Conservation (phyloP, 2,888 invertebrate species). For the Oscheius onirici region DNA sequence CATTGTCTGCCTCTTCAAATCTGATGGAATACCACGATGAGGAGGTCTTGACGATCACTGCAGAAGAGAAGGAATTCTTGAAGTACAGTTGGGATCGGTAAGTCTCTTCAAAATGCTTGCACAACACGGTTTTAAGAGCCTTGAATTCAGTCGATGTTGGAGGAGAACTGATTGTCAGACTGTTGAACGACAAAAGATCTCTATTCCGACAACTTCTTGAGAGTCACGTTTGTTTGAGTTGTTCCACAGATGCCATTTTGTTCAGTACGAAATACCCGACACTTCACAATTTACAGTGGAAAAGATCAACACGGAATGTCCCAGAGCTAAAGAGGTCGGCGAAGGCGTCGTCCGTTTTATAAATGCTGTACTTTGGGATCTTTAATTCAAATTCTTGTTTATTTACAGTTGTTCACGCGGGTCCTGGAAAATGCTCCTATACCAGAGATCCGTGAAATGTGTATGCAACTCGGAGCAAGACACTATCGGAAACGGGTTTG, state of each 20-base stretch:
- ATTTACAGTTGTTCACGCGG: slow-evolving; percentile 40
- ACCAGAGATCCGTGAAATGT: slow-evolving; percentile 41
- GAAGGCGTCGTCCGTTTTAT: slow-evolving; percentile 48
- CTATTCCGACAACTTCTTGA: slow-evolving; percentile 42
- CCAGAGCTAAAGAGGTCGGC: slow-evolving; percentile 39
- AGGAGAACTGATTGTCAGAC: slow-evolving; percentile 42
- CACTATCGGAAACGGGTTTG: slow-evolving; percentile 49
- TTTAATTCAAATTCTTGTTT: neutral
- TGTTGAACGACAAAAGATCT: slow-evolving; percentile 49
- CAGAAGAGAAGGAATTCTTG: slow-evolving; percentile 7
- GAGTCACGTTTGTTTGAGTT: neutral
- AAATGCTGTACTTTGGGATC: slow-evolving; percentile 32
- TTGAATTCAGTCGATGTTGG: slow-evolving; percentile 42
- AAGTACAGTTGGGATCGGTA: slow-evolving; percentile 20
- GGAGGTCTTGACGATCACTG: neutral
- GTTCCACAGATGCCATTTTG: neutral
- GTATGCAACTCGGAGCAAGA: slow-evolving; percentile 49
- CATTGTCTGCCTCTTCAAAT: neutral
- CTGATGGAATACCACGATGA: neutral
- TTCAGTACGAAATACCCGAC: slow-evolving; percentile 43
- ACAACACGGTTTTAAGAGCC: slow-evolving; percentile 35
- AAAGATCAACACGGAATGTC: slow-evolving; percentile 40
- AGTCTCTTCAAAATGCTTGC: neutral
- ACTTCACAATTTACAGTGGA: slow-evolving; percentile 39
- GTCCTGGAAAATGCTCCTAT: slow-evolving; percentile 35